Percentiles rank a stretch among this genome's conserved stretches.
phyloP scores from a whole-genome alignment of 2,113 vertebrate species.

The Lethenteron reissneri region DNA sequence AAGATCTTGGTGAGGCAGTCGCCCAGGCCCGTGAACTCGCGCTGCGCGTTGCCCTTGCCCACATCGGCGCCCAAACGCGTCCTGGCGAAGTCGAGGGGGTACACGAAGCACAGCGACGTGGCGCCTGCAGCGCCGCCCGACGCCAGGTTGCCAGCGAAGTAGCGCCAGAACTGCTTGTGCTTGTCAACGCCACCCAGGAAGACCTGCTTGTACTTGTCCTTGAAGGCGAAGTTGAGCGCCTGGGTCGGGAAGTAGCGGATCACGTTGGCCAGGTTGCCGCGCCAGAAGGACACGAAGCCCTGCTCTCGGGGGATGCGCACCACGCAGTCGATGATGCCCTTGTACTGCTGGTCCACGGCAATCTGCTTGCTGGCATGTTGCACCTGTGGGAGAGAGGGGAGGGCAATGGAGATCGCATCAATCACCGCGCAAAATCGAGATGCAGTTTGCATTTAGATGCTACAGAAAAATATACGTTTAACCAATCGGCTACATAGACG shows the following conservation, averaged over 20 bases:
- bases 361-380: slow-evolving; percentile 19
- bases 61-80: slow-evolving; percentile 17
- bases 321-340: slow-evolving; percentile 16
- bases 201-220: slow-evolving; percentile 21
- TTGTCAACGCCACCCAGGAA: slow-evolving; percentile 19
- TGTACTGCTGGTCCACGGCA: slow-evolving; percentile 12
- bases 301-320: slow-evolving; percentile 14
- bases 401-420: neutral
- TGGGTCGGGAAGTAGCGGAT: slow-evolving; percentile 20
- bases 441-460: too few relatives aligned
- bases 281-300: slow-evolving; percentile 21
- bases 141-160: slow-evolving; percentile 20
- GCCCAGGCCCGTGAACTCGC: slow-evolving; percentile 18
- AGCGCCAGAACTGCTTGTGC: slow-evolving; percentile 23
- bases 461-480: too few relatives aligned
- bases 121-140: slow-evolving; percentile 22
- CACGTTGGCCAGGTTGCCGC: slow-evolving; percentile 18
- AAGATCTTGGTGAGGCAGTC: slow-evolving; percentile 18
- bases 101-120: slow-evolving; percentile 19
- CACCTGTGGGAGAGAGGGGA: slow-evolving; percentile 12
- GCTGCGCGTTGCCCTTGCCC: slow-evolving; percentile 20
- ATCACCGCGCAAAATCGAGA: too few relatives aligned
- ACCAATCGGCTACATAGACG: too few relatives aligned
- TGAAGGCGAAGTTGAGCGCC: slow-evolving; percentile 26
- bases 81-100: slow-evolving; percentile 19